These are phyloP conservation scores for Sterna hirundo DNA, from an alignment of 2,113 vertebrate species.

Conservation along the genomic window DNA sequence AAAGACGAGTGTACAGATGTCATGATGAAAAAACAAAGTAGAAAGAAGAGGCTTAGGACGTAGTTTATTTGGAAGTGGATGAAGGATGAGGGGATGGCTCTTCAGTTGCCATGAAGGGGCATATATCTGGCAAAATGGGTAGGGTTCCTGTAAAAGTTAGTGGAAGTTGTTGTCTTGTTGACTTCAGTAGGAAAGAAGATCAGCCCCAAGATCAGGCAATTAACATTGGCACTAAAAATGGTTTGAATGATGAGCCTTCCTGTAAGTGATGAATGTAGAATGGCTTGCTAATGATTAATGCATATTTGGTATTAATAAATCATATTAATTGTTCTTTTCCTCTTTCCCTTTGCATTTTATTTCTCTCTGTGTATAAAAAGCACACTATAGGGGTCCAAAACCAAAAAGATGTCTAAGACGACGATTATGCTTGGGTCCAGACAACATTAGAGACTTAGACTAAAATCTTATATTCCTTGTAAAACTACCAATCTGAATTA, in stretches of 20 bases:
- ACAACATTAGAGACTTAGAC: neutral
- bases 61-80: neutral
- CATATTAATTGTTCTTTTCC: conserved; percentile 47
- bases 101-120: neutral
- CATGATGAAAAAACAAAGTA: neutral
- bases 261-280: conserved; percentile 35
- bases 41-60: neutral
- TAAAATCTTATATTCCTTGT: neutral
- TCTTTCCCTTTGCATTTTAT: neutral
- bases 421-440: neutral
- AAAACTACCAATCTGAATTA: neutral
- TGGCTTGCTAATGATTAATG: conserved; percentile 58
- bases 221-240: conserved; percentile 14
- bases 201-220: conserved; percentile 5
- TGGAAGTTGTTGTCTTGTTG: neutral
- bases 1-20: neutral
- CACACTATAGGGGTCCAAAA: neutral
- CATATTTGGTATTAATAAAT: conserved; percentile 53
- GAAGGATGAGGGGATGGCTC: neutral
- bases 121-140: neutral
- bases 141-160: neutral
- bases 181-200: neutral
- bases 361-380: neutral
- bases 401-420: neutral
- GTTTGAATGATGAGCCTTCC: conserved; percentile 49